Evolutionary conservation across 35 echinoderm and acorn worm genomes (phyloP).

Genomic region (Acanthaster planci): DNA sequence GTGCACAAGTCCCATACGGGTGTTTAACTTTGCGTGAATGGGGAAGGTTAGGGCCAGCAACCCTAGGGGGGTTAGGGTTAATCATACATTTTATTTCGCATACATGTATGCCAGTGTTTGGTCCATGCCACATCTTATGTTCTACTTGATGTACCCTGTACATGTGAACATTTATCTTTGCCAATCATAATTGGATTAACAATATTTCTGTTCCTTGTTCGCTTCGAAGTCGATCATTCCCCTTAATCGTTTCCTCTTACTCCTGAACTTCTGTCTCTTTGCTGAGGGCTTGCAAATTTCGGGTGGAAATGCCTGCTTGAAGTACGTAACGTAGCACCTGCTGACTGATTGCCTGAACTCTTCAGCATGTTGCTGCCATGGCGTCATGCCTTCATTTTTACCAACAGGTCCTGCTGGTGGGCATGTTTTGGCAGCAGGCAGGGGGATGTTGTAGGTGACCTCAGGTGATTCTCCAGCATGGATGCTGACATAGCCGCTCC

Average conservation of each 20-base stretch:
- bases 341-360: background rate
- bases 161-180: too few relatives aligned
- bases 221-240: too few relatives aligned
- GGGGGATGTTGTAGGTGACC: constrained; percentile 30
- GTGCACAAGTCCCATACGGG: too few relatives aligned
- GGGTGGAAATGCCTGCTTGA: background rate
- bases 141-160: too few relatives aligned
- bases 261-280: background rate
- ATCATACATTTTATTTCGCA: too few relatives aligned
- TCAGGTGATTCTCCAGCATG: background rate
- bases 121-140: too few relatives aligned
- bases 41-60: too few relatives aligned
- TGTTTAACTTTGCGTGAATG: too few relatives aligned
- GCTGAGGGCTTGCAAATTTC: background rate
- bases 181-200: too few relatives aligned
- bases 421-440: background rate
- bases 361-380: background rate
- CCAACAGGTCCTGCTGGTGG: background rate
- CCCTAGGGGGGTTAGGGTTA: too few relatives aligned
- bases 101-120: too few relatives aligned
- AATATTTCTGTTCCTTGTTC: too few relatives aligned
- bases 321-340: background rate
- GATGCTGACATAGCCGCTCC: background rate
- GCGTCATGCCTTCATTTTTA: background rate
- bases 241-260: background rate